Evolutionary conservation across 2,113 vertebrate species (phyloP).

Genomic region (Lagopus leucura): DNA sequence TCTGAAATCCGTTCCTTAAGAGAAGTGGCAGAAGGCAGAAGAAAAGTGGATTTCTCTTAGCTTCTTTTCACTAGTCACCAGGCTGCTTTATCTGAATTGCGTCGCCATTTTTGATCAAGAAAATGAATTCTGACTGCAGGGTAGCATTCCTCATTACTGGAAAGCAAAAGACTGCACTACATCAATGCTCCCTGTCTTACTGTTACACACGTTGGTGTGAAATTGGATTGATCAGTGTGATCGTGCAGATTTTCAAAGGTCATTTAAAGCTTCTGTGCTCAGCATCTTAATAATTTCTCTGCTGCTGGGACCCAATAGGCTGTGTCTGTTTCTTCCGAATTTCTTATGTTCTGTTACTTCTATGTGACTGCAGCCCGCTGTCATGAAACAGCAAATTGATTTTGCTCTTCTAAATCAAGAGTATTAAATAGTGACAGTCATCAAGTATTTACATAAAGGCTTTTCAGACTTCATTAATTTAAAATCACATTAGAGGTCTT

Average conservation of each 20-base stretch:
- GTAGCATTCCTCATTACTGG: neutral
- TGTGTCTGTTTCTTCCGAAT: neutral
- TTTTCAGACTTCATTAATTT: conserved; percentile 43
- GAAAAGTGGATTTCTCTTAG: neutral
- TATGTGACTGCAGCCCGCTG: neutral
- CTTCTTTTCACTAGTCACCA: neutral
- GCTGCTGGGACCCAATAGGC: neutral
- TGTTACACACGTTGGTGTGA: neutral
- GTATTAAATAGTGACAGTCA: neutral
- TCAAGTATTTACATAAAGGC: neutral
- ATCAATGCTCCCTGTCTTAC: neutral
- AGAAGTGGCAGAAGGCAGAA: neutral
- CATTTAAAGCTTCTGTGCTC: neutral
- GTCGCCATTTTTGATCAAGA: rapidly evolving
- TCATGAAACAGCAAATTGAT: neutral
- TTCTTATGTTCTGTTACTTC: neutral
- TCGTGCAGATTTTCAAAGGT: neutral
- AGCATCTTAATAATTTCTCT: neutral
- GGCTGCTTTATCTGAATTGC: neutral
- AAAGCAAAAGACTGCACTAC: neutral
- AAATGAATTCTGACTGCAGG: neutral
- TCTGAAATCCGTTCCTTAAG: neutral
- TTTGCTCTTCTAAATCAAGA: neutral
- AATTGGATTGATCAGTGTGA: neutral
- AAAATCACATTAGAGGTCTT: neutral